phyloP scores from a whole-genome alignment of 2,113 vertebrate genomes.

The Etia nguti region DNA sequence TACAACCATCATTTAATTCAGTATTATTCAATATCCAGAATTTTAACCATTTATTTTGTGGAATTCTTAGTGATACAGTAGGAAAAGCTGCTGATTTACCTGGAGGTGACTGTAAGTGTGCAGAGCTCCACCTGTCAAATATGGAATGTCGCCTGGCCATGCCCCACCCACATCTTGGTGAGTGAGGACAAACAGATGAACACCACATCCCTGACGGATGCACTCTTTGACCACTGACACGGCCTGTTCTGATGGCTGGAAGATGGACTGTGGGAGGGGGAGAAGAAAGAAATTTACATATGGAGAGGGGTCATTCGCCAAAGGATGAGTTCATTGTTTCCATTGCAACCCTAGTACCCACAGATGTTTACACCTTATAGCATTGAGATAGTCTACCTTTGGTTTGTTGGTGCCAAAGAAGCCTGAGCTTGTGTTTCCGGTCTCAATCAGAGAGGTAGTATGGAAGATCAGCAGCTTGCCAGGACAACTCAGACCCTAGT shows the following conservation, averaged over 20 bases:
- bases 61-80: background rate
- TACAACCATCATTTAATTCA: background rate
- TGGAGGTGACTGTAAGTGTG: conserved; percentile 67
- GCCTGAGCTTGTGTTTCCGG: conserved; percentile 33
- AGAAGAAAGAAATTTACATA: background rate
- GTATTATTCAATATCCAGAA: background rate
- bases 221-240: conserved; percentile 68
- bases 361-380: background rate
- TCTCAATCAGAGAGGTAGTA: conserved; percentile 58
- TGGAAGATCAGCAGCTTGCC: conserved; percentile 78
- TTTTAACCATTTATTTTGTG: background rate
- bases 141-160: conserved; percentile 72
- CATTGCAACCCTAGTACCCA: accelerated
- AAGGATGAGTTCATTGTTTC: background rate
- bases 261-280: conserved; percentile 60
- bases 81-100: conserved; percentile 27
- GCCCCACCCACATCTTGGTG: conserved; percentile 71
- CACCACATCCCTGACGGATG: conserved; percentile 69
- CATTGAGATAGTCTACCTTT: conserved; percentile 42
- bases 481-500: conserved; percentile 61
- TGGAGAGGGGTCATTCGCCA: accelerated
- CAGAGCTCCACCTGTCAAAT: conserved; percentile 71
- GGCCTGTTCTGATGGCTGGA: conserved; percentile 66
- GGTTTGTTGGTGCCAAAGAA: conserved; percentile 70
- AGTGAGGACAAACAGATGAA: conserved; percentile 74